Conservation (phyloP, 2,113 vertebrate species). For the Cricetomys ansorgei region DNA sequence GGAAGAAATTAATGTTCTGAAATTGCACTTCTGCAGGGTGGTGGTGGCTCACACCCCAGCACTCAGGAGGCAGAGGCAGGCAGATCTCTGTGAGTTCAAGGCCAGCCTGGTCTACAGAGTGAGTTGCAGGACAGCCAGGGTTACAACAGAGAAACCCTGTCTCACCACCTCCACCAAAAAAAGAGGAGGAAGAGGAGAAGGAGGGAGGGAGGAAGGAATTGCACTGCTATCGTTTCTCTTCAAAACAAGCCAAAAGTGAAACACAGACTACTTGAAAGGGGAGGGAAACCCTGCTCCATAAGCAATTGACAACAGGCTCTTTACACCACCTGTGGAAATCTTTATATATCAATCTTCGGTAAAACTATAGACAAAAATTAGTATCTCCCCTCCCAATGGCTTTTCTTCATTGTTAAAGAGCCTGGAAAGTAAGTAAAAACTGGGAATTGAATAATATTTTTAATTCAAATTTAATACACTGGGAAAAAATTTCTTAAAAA, state of each 20-base stretch:
- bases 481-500: neutral
- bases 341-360: constrained; percentile 11
- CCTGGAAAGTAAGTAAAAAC: constrained; percentile 23
- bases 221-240: neutral
- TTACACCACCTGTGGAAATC: constrained; percentile 8
- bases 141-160: too few relatives aligned
- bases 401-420: constrained; percentile 12
- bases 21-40: too few relatives aligned
- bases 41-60: too few relatives aligned
- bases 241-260: neutral
- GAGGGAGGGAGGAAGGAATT: too few relatives aligned
- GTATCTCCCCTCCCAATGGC: neutral
- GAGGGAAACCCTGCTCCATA: neutral
- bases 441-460: constrained; percentile 20
- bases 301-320: constrained; percentile 18
- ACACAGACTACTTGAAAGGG: neutral
- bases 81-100: too few relatives aligned
- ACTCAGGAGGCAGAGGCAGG: too few relatives aligned
- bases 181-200: too few relatives aligned
- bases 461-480: neutral
- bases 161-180: too few relatives aligned
- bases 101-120: too few relatives aligned
- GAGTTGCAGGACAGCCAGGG: too few relatives aligned
- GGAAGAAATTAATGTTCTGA: constrained; percentile 40
- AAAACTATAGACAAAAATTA: constrained; percentile 39